These are phyloP conservation scores for Cremastobaeus sp. DNA, from an alignment of 2,888 invertebrate species.

Conservation along the genomic window DNA sequence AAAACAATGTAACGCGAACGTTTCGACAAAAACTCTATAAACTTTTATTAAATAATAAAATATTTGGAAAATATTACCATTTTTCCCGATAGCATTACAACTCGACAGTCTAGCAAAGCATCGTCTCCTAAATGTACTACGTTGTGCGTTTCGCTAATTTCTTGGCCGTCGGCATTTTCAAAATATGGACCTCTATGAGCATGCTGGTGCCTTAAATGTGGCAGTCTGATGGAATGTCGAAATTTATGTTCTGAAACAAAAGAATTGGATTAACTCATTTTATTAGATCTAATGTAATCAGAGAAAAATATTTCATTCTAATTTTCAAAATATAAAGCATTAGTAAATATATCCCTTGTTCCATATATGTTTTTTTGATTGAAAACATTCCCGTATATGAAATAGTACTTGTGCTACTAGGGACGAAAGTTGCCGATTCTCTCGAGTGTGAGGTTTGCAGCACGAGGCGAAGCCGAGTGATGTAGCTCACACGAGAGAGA, in stretches of 20 bases:
- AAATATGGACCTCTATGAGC: slow-evolving; percentile 87
- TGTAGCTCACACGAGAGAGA: too few species aligned
- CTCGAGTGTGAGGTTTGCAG: too few species aligned
- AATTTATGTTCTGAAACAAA: slow-evolving; percentile 38
- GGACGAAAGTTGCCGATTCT: too few species aligned
- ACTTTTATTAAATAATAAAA: background rate
- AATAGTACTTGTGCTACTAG: too few species aligned
- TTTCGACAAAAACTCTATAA: too few species aligned
- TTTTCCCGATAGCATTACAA: slow-evolving; percentile 85
- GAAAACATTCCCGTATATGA: too few species aligned
- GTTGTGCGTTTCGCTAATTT: slow-evolving; percentile 80
- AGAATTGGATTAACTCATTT: background rate
- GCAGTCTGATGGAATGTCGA: slow-evolving; percentile 67
- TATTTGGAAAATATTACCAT: slow-evolving; percentile 81
- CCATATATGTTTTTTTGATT: too few species aligned
- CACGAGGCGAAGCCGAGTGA: too few species aligned
- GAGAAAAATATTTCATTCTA: too few species aligned
- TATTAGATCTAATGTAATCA: too few species aligned
- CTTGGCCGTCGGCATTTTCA: slow-evolving; percentile 80
- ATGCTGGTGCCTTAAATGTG: slow-evolving; percentile 83
- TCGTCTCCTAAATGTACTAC: slow-evolving; percentile 83
- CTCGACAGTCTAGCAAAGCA: slow-evolving; percentile 83
- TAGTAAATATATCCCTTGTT: too few species aligned
- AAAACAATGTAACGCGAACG: too few species aligned
- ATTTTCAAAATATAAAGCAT: background rate